Conservation (phyloP, 2,797 vertebrate species). For the Poecilia wingei region DNA sequence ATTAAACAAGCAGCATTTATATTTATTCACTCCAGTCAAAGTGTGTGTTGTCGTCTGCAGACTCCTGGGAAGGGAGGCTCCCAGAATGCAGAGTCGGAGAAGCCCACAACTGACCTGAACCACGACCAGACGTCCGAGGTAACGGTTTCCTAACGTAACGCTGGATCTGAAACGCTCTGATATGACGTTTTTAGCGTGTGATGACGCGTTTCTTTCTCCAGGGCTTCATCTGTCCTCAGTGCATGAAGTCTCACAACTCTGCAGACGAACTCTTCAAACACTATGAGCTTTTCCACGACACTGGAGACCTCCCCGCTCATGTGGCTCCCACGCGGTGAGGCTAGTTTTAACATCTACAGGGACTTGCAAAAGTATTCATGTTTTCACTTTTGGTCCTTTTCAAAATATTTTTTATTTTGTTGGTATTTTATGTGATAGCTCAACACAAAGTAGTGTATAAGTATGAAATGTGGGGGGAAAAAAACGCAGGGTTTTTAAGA, state of each 20-base stretch:
- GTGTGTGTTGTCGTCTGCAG: slow-evolving; percentile 70
- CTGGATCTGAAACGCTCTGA: not conserved
- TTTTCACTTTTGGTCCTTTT: not conserved
- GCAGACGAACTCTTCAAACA: slow-evolving; percentile 98
- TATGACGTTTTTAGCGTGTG: not conserved
- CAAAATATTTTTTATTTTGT: not conserved
- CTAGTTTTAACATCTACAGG: not conserved
- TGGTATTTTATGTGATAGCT: not conserved
- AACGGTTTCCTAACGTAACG: slow-evolving; percentile 40
- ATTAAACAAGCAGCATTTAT: not conserved
- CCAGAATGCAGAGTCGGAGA: slow-evolving; percentile 93
- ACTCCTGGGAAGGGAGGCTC: slow-evolving; percentile 96
- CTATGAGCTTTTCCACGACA: slow-evolving; percentile 94
- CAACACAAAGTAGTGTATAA: not conserved
- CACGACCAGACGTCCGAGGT: slow-evolving; percentile 96
- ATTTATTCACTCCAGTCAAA: slow-evolving; percentile 4
- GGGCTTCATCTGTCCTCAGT: slow-evolving; percentile 99
- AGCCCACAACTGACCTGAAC: slow-evolving; percentile 91
- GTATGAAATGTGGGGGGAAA: not conserved
- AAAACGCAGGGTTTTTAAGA: not conserved
- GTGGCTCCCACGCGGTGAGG: slow-evolving; percentile 87
- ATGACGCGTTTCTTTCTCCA: slow-evolving; percentile 62
- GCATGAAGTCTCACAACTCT: slow-evolving; percentile 98
- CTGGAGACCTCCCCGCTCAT: slow-evolving; percentile 87
- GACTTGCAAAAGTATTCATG: not conserved